Evolutionary conservation across 2,797 vertebrate genomes (phyloP).

Genomic region (Streptopelia turtur): DNA sequence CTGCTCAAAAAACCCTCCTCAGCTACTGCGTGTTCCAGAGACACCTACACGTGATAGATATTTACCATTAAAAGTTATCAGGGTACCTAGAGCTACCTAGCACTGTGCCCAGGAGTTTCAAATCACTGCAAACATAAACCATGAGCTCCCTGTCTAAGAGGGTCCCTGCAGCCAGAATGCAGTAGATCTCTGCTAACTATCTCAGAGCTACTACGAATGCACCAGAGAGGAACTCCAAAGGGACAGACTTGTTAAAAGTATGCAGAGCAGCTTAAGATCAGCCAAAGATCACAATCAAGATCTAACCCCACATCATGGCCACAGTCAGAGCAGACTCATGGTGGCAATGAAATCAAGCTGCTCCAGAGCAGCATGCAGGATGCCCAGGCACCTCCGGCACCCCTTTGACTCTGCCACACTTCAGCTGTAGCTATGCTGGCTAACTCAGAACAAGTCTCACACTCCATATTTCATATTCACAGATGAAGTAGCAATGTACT

Average conservation of each 20-base stretch:
- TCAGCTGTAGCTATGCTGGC: background rate
- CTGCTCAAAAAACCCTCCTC: background rate
- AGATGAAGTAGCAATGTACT: background rate
- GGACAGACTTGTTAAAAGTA: background rate
- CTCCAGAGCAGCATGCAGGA: rapidly evolving
- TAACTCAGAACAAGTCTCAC: slow-evolving; percentile 3
- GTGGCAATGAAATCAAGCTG: background rate
- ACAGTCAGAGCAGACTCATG: background rate
- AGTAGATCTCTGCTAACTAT: background rate
- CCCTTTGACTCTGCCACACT: background rate
- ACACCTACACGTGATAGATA: background rate
- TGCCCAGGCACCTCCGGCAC: background rate
- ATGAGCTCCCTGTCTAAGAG: rapidly evolving
- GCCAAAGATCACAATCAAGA: background rate
- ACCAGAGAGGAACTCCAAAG: background rate
- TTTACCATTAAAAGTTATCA: background rate
- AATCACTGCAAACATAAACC: background rate
- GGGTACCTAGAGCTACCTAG: background rate
- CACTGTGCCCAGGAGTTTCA: background rate
- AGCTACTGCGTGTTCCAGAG: background rate
- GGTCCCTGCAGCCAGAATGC: background rate
- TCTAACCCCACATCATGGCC: background rate
- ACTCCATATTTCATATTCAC: slow-evolving; percentile 49
- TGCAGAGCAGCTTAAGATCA: background rate
- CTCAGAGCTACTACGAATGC: background rate